Evolutionary conservation across 1,140 invertebrate species (phyloP).

Genomic region (Saxidomus purpurata): DNA sequence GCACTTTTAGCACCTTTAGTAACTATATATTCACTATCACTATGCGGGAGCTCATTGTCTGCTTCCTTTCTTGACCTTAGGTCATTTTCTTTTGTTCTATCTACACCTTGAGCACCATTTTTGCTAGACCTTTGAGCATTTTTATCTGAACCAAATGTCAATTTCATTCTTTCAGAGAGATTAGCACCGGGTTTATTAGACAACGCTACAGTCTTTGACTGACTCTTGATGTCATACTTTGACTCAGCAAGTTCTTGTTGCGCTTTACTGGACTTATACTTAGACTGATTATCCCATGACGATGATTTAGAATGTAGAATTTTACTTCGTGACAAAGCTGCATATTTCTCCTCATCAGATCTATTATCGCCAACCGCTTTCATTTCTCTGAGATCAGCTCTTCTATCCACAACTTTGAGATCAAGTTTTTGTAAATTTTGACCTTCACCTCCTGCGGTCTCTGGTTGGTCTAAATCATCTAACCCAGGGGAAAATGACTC

Average conservation of each 20-base stretch:
- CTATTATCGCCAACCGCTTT: slow-evolving; percentile 49
- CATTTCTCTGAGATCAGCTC: neutral
- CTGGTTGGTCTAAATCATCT: slow-evolving; percentile 2
- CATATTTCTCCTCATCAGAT: slow-evolving; percentile 66
- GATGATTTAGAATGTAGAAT: slow-evolving; percentile 56
- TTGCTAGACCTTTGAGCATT: slow-evolving; percentile 33
- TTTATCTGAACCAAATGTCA: neutral
- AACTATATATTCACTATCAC: slow-evolving; percentile 43
- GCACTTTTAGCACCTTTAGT: slow-evolving; percentile 50
- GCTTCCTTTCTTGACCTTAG: neutral
- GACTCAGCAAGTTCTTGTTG: neutral
- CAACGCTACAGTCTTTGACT: no score
- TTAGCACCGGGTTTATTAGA: neutral
- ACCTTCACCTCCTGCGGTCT: neutral
- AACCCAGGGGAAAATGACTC: slow-evolving; percentile 42
- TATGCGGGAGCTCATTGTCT: neutral
- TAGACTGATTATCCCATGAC: slow-evolving; percentile 21
- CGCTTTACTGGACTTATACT: neutral
- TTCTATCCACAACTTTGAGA: neutral
- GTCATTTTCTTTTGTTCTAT: neutral
- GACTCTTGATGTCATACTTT: neutral
- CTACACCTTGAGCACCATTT: slow-evolving; percentile 16
- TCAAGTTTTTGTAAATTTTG: neutral
- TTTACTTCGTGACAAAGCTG: slow-evolving; percentile 54
- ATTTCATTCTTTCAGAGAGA: slow-evolving; percentile 38